Base-by-base conservation (phyloP, 2,113 vertebrate genomes). In the Neodontobutis hainanensis region DNA sequence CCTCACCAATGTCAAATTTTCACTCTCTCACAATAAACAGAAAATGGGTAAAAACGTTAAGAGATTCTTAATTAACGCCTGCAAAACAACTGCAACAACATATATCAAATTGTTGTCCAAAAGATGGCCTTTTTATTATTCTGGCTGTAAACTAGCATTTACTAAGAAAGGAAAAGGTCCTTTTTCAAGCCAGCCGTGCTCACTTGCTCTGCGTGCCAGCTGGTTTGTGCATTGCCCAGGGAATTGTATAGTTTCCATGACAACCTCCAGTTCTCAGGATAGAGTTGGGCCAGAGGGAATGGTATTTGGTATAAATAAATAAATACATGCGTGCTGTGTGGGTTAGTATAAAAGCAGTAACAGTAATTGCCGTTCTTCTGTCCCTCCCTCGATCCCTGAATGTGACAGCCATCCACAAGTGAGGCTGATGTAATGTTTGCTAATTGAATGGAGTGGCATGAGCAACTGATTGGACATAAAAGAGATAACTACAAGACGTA, bases 241-340 rank as follows among this genome's bases (percentile, higher is more conserved):
- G 90, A 90, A 78, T 88, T 87, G 62, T 83, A 45, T 69, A 74
- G 87, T 91, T 90, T 89, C 90, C 87, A 89, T 87, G 84, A 82
- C 87, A 87, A 89, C 90, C 77, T 60, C 27, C 58, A 65, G 78
- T 87, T 86, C 85, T 86, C 86, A 85, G 77, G 83, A 71, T 81
- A 85, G 78, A 81, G 77, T 49, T 10, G 34, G 35, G 56, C 79
- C 64, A 32, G 6, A 38, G 75, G 81, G 85, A 83, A 77, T 83
- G 85, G 62, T 66, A 61, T 84, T 65, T 55, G 35, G 55, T 75
- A 75, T 80, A 85, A 86, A 85, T 85, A 87, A 81, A 84, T 84
- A 79, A 45, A 78, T 75, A 68, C 55, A 77, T 46, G 10, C 68
- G 44, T 38, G 38, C 42, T 52, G 27, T 10, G 40, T 62, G 47